phyloP scores from a whole-genome alignment of 2,797 vertebrate species.

The Pterois miles region DNA sequence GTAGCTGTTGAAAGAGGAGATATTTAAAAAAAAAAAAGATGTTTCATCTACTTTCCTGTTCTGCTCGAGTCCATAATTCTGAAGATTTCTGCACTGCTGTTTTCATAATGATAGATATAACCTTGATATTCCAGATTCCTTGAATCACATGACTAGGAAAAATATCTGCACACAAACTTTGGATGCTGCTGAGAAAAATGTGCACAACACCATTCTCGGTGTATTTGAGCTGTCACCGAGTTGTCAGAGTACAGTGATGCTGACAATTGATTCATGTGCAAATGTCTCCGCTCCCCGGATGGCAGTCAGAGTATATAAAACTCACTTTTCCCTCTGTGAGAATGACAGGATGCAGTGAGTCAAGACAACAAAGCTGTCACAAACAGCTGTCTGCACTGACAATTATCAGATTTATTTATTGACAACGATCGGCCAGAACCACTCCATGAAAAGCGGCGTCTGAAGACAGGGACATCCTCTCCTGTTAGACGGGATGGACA shows the following conservation, averaged over 20 bases:
- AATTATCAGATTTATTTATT: slow-evolving; percentile 90
- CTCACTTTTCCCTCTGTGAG: slow-evolving; percentile 89
- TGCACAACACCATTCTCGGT: slow-evolving; percentile 79
- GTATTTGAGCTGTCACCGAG: slow-evolving; percentile 88
- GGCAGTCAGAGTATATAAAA: slow-evolving; percentile 94
- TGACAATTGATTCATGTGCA: slow-evolving; percentile 98
- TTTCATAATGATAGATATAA: slow-evolving; percentile 83
- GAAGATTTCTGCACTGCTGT: slow-evolving; percentile 78
- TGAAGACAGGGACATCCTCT: slow-evolving; percentile 80
- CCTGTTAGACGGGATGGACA: slow-evolving; percentile 76
- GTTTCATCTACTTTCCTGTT: slow-evolving; percentile 82
- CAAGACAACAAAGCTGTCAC: slow-evolving; percentile 97
- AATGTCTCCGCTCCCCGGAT: slow-evolving; percentile 92
- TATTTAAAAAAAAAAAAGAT: slow-evolving; percentile 57
- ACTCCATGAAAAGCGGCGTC: slow-evolving; percentile 77
- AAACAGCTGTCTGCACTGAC: slow-evolving; percentile 96
- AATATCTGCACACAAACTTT: slow-evolving; percentile 79
- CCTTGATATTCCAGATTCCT: slow-evolving; percentile 82
- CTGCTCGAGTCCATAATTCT: slow-evolving; percentile 75
- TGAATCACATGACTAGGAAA: slow-evolving; percentile 74
- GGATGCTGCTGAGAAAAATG: slow-evolving; percentile 72
- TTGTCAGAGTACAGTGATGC: slow-evolving; percentile 88
- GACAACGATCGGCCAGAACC: slow-evolving; percentile 86
- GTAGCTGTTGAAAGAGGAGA: slow-evolving; percentile 84
- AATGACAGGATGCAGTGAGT: slow-evolving; percentile 95